Base-by-base conservation (phyloP, 2,797 vertebrate species). In the Limosa lapponica region DNA sequence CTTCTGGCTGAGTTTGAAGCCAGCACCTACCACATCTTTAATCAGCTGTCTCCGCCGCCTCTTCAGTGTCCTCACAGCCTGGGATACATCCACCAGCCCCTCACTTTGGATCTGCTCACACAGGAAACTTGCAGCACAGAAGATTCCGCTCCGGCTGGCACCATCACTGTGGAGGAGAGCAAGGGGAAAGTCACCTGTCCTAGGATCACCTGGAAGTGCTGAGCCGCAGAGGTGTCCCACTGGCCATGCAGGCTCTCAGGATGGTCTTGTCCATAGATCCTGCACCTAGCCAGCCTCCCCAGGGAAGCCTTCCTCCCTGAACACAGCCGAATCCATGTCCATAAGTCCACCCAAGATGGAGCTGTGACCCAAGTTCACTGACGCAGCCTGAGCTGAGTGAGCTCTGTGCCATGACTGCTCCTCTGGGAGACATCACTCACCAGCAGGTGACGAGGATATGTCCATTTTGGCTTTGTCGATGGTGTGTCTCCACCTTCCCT, bases 21-120 rank as follows among this genome's bases (percentile, higher is more conserved):
- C 52, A 80, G 12, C 22, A 93, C 96, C 25, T 92, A 98, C 97
- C 95, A 92, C 84, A 25, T 94, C 93, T 46, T 94, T 92, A 73
- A 97, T 82, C 65, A 96, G 57, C 66, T 97, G 95, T 54, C 73
- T 90, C 9, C 97, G 72, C 4, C 64, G 59, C 30, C 73, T 94
- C 71, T 96, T 96, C 55, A 97, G 64, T 14, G 67, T 92, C 72
- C 97, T 95, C 17, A 94, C 97, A 8, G 95, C 95, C 75, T 98
- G 97, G 30, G 97, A 97, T 11, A 97, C 96, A 62, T 98, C 96
- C 37, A 98, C 94, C 23, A 92, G 27, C 16, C 94, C 96, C 36
- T 97, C 95, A 0, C 95, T 94, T 78, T 95, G 96, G 72, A 98
- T 96, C 83, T 97, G 97, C 58, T 97, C 97, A 61, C 96, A 97